A percentile compares a stretch with the other conserved stretches of the same genome.
Evolutionary conservation across 2,113 vertebrate genomes (phyloP).

Genomic region (Lichenostomus cassidix): DNA sequence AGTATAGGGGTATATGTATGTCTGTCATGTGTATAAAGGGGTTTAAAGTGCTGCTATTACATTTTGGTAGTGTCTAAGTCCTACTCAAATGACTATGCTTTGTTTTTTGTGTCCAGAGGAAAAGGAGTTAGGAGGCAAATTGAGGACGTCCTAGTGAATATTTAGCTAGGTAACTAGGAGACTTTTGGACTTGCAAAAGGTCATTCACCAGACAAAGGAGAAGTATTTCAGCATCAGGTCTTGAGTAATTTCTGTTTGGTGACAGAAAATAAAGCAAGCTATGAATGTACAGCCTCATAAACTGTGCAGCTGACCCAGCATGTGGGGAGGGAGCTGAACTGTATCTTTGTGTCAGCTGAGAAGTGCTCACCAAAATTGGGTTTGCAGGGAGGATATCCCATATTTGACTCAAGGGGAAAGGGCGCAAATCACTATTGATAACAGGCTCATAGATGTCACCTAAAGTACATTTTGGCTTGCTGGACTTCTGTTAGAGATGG

Average conservation of each 20-base stretch:
- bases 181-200: neutral
- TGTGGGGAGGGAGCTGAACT: neutral
- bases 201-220: rapidly evolving
- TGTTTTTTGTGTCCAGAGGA: neutral
- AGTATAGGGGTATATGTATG: neutral
- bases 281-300: neutral
- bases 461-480: neutral
- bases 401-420: neutral
- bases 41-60: neutral
- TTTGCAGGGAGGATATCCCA: neutral
- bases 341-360: neutral
- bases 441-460: neutral
- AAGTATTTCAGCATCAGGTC: neutral
- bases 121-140: neutral
- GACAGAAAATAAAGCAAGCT: neutral
- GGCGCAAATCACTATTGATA: neutral
- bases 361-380: neutral
- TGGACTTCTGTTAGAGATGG: neutral
- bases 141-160: neutral
- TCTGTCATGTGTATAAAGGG: neutral
- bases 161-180: neutral
- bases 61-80: neutral
- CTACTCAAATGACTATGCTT: neutral
- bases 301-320: neutral
- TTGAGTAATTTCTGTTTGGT: neutral